Conservation (phyloP, 2,888 invertebrate species). For the Margaritifera margaritifera region DNA sequence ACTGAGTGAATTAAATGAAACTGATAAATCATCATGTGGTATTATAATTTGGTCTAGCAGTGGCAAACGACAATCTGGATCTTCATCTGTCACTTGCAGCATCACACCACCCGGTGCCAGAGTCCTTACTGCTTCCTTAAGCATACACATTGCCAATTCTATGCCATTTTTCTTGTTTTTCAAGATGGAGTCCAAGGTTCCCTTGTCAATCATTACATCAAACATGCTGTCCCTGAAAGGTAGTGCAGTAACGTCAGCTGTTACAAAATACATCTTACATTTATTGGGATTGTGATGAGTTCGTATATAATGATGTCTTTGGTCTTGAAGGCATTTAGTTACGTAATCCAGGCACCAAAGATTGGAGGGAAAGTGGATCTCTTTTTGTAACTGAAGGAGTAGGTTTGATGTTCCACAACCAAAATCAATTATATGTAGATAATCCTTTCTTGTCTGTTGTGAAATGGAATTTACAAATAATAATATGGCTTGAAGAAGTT, state of each 20-base stretch:
- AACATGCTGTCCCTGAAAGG: slow-evolving; percentile 23
- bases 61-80: slow-evolving; percentile 25
- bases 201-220: slow-evolving; percentile 29
- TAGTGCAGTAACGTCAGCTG: slow-evolving; percentile 22
- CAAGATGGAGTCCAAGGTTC: slow-evolving; percentile 29
- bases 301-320: slow-evolving; percentile 1
- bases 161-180: slow-evolving; percentile 17
- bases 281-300: too few species aligned
- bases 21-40: too few species aligned
- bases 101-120: slow-evolving; percentile 14
- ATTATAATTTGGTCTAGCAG: slow-evolving; percentile 4
- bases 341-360: slow-evolving; percentile 28
- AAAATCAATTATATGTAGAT: slow-evolving; percentile 21
- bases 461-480: slow-evolving; percentile 1
- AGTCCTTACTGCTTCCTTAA: slow-evolving; percentile 15
- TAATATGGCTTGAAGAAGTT: slow-evolving; percentile 11
- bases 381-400: slow-evolving; percentile 9
- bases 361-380: slow-evolving; percentile 1
- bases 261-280: slow-evolving; percentile 5
- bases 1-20: too few species aligned
- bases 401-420: slow-evolving; percentile 29
- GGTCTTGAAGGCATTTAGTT: slow-evolving; percentile 15
- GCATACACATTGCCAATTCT: background rate
- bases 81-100: slow-evolving; percentile 35
- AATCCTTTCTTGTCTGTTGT: background rate